These are phyloP conservation scores for Palloptera scutellata DNA, from an alignment of 2,888 invertebrate species.

Conservation along the genomic window DNA sequence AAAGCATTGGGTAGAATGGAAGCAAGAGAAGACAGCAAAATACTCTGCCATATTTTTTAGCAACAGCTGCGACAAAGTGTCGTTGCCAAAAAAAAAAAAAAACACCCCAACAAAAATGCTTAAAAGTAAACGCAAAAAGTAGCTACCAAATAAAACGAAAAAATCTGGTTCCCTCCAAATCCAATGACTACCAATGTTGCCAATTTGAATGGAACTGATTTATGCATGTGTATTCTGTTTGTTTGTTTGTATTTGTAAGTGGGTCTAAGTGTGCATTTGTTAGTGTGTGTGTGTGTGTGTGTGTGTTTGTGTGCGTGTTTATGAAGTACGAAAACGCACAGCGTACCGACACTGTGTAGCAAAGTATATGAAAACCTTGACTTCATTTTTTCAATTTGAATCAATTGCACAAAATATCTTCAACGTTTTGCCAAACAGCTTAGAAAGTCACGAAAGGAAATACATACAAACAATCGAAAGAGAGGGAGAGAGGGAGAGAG, in stretches of 20 bases:
- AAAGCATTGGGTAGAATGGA: not conserved
- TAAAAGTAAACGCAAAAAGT: slow-evolving; percentile 19
- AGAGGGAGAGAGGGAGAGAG: not conserved
- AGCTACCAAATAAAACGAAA: slow-evolving; percentile 1
- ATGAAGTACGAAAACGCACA: slow-evolving; percentile 1
- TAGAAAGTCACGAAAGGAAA: too few species aligned
- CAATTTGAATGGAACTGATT: not conserved
- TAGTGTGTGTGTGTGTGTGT: too few species aligned
- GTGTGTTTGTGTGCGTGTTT: not conserved
- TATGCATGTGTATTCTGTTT: not conserved
- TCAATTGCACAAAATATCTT: not conserved
- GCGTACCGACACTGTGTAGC: not conserved
- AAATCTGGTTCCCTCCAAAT: not conserved
- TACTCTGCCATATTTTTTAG: too few species aligned
- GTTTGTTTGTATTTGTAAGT: not conserved
- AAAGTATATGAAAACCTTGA: not conserved
- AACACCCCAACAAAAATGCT: too few species aligned
- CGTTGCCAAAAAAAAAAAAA: too few species aligned
- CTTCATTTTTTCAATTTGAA: slow-evolving; percentile 2
- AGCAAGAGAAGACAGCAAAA: not conserved
- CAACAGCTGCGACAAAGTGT: too few species aligned
- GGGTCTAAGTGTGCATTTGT: too few species aligned
- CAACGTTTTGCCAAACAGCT: too few species aligned
- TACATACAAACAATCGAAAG: not conserved
- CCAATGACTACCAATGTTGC: not conserved